Percentiles rank a stretch among this genome's conserved stretches.
Evolutionary conservation across 2,113 vertebrate species (phyloP).

Genomic region (Ascaphus truei): DNA sequence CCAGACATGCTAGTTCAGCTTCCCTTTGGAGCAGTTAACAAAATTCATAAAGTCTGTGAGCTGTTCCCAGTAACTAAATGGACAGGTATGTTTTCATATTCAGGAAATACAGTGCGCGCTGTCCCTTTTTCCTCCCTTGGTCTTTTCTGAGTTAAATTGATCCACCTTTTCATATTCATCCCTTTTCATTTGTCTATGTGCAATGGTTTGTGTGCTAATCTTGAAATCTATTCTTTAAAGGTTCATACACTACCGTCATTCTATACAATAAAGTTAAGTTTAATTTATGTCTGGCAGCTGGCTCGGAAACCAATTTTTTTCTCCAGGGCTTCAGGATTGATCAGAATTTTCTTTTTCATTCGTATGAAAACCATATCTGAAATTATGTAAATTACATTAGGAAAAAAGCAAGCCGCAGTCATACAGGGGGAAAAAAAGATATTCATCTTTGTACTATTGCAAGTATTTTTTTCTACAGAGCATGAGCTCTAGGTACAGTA

Average conservation of each 20-base stretch:
- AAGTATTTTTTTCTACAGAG: background rate
- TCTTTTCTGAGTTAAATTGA: constrained; percentile 20
- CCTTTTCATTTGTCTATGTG: constrained; percentile 19
- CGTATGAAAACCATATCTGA: constrained; percentile 34
- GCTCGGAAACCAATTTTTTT: constrained; percentile 30
- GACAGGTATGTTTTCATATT: constrained; percentile 33
- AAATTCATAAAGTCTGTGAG: background rate
- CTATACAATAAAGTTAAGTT: constrained; percentile 35
- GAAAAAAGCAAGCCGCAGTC: constrained; percentile 41
- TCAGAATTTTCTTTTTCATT: constrained; percentile 24
- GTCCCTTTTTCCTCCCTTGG: no score
- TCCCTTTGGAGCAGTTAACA: constrained; percentile 10
- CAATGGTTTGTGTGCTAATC: constrained; percentile 9
- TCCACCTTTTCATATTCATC: constrained; percentile 26
- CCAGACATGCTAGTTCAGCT: background rate
- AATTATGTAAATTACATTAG: constrained; percentile 36
- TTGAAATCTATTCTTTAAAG: constrained; percentile 34
- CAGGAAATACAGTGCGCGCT: no score
- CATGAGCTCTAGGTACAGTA: background rate
- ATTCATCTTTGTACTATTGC: constrained; percentile 1
- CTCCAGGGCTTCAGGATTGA: constrained; percentile 34
- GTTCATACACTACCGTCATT: constrained; percentile 40
- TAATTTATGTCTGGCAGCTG: constrained; percentile 37
- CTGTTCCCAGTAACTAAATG: constrained; percentile 27
- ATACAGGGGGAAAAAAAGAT: constrained; percentile 37